These are phyloP conservation scores for Carcharodon carcharias DNA, from an alignment of 2,797 vertebrate genomes.

Conservation along the genomic window DNA sequence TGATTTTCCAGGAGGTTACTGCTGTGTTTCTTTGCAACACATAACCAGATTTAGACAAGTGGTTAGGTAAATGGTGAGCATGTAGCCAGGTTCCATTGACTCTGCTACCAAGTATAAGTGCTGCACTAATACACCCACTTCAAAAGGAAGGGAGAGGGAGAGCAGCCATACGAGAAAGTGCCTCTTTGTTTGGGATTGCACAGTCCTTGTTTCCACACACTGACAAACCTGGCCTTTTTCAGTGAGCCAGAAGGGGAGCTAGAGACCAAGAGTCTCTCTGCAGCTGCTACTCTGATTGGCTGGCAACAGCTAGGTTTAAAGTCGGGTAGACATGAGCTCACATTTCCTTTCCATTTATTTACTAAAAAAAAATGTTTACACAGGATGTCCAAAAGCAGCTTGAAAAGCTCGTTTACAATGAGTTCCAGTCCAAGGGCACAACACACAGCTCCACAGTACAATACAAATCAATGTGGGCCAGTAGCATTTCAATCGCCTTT, in stretches of 20 bases:
- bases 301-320: neutral
- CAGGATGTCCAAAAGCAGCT: neutral
- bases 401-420: neutral
- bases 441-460: neutral
- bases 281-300: neutral
- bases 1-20: neutral
- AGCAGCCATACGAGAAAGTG: neutral
- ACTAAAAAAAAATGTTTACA: neutral
- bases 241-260: neutral
- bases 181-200: neutral
- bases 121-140: neutral
- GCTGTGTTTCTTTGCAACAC: neutral
- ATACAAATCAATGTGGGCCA: neutral
- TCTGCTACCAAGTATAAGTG: too few relatives aligned
- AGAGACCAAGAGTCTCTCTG: neutral
- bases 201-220: neutral
- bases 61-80: neutral
- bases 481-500: neutral
- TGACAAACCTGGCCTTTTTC: neutral
- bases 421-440: neutral
- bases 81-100: neutral
- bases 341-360: neutral
- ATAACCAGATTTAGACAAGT: neutral
- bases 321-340: neutral
- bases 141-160: neutral